Conservation (phyloP, 2,888 invertebrate genomes). For the Mesorhabditis sp. region DNA sequence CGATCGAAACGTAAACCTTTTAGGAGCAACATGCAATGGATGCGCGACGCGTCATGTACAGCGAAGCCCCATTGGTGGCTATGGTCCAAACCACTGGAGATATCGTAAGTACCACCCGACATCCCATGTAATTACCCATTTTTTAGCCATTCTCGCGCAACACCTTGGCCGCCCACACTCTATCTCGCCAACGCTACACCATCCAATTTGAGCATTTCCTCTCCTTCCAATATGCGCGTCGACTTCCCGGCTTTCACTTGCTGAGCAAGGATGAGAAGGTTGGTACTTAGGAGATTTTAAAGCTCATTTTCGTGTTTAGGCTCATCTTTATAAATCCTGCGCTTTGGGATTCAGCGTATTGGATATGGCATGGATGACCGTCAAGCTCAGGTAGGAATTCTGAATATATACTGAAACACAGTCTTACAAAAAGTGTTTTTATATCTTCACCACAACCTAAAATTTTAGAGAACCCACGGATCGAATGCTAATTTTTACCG, state of each 20-base stretch:
- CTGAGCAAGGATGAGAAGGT: slow-evolving; percentile 4
- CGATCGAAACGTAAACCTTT: background rate
- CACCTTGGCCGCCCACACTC: slow-evolving; percentile 5
- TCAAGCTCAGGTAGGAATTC: background rate
- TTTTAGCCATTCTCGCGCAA: background rate
- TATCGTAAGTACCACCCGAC: background rate
- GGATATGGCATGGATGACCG: slow-evolving; percentile 5
- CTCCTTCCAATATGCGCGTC: background rate
- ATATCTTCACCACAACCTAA: background rate
- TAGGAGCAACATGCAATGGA: background rate
- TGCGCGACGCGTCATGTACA: background rate
- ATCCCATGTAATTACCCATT: background rate
- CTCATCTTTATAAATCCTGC: slow-evolving; percentile 1
- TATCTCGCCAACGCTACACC: background rate
- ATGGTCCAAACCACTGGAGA: slow-evolving; percentile 4
- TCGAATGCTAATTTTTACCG: slow-evolving; percentile 2
- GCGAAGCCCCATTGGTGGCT: slow-evolving; percentile 2
- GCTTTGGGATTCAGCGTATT: background rate
- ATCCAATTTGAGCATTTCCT: slow-evolving; percentile 6
- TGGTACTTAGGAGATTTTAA: background rate
- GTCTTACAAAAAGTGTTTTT: background rate
- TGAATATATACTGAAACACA: background rate
- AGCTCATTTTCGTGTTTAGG: background rate
- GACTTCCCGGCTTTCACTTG: slow-evolving; percentile 3
- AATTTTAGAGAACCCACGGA: slow-evolving; percentile 4